Base-by-base conservation (phyloP, 2,888 invertebrate genomes). In the Tetramorium bicarinatum region DNA sequence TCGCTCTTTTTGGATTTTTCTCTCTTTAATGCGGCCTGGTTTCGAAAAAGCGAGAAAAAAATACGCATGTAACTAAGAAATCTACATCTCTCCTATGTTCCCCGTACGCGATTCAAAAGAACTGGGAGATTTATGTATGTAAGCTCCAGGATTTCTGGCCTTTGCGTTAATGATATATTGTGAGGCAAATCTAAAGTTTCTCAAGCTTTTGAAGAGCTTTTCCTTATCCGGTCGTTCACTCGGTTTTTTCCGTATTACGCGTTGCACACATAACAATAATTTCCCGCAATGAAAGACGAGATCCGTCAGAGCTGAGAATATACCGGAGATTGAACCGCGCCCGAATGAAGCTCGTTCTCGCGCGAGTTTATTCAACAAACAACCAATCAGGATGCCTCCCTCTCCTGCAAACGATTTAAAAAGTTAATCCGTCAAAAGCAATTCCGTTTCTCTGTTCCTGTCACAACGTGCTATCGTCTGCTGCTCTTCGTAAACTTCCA, bases 291-390 rank as follows among this genome's bases (percentile, higher is more conserved):
- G 54, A 18, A 44, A 47, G 7, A 29, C 38, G 47, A 49, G 71
- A 59, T 59, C 34, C 59, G 49, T 41, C 52, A 49, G 18, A 21
- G 62, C 38, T 29, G 71, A 44, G 59, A 59, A 29, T 59, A 21
- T 34, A 44, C 56, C 71, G 59, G 59, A 80, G 79, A 80, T 80
- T 71, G 79, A 80, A 71, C 38, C 72, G 72, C 79, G 44, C 62
- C n/a, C 49, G 59, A 83, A 56, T 81, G 21, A 47, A 84, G 84
- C 62, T 38, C n/a, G 52, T 59, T 56, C n/a, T 64, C 52, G 41
- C 52, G 38, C 29, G 61, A 72, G 81, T 89, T 87, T 83, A 81
- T 82, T 77, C 84, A 75, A 81, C 89, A 87, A 88, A 88, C 86
- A 89, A 89, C 61, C 86, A 86, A 86, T 89, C 86, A 83, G 86